Evolutionary conservation across 1,140 invertebrate genomes (phyloP).

Genomic region (Lepidurus arcticus): DNA sequence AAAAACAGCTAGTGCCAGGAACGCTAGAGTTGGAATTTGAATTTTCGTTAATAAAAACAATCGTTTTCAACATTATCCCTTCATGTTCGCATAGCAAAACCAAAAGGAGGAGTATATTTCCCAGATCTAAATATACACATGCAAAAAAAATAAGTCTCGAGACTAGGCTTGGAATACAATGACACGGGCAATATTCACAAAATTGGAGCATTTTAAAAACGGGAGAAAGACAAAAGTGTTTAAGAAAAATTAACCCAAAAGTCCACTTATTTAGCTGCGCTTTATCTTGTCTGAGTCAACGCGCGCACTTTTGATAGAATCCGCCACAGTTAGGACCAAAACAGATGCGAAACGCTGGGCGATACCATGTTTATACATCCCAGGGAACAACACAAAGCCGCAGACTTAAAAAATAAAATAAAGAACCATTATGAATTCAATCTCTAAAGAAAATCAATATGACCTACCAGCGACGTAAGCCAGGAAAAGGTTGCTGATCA

Average conservation of each 20-base stretch:
- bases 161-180: not conserved
- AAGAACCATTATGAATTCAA: not conserved
- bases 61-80: no score
- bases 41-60: no score
- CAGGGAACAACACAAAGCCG: conserved; percentile 22
- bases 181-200: not conserved
- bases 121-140: not conserved
- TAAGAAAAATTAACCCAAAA: not conserved
- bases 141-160: not conserved
- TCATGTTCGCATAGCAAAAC: not conserved
- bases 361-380: conserved; percentile 25
- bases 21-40: no score
- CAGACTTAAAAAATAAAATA: conserved; percentile 27
- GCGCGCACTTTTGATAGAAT: conserved; percentile 22
- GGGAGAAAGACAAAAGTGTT: not conserved
- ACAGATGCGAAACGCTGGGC: not conserved
- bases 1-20: no score
- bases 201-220: not conserved
- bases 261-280: not conserved
- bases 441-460: not conserved
- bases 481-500: conserved; percentile 72
- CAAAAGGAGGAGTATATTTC: not conserved
- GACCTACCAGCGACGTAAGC: conserved; percentile 62
- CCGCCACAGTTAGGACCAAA: conserved; percentile 12
- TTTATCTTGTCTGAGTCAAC: not conserved